Evolutionary conservation across 2,888 invertebrate genomes (phyloP), one percentile per base, ranked within the genome.

Genomic region (Idaea straminata): DNA sequence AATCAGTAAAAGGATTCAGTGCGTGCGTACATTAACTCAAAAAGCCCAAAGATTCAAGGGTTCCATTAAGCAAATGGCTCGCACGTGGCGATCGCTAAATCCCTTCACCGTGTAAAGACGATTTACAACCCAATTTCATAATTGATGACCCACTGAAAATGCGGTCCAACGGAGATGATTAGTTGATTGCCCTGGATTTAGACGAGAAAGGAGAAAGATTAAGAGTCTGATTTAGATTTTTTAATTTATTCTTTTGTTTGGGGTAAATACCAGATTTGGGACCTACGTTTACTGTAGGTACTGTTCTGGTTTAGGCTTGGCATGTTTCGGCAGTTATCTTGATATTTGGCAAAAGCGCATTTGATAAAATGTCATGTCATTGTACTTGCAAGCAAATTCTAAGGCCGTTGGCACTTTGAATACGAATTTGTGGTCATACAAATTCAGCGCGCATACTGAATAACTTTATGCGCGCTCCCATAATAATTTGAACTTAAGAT

Each of bases 121-220:
- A 90, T 92, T 91, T 91, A 85, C 83, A 83, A 78, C 83, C 89
- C 88, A 85, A 90, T 91, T 92, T 87, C 84, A 91, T 91, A 88
- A 91, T 92, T 89, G 91, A 92, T 90, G 87, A 80, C 76, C 85
- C 85, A 87, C 88, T 88, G 84, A 85, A 85, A 83, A 78, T 85
- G 86, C 75, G 79, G 78, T 68, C 69, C 83, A 82, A 82, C 83
- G 79, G 74, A 80, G 81, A 83, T 88, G 89, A 91, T 91, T 88
- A 84, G 83, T 84, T 86, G 86, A 89, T 86, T 88, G 83, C 77
- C 68, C 77, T 62, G 77, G 86, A 87, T 89, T 90, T 88, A 83
- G 82, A 74, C 74, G 72, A 68, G 65, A 64, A 47, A 47, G 47
- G 69, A 70, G 68, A 65, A 62, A 66, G 70, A 68, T 63, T 63